Base-by-base conservation (phyloP, 2,888 invertebrate genomes). In the Drosophila meridiana region DNA sequence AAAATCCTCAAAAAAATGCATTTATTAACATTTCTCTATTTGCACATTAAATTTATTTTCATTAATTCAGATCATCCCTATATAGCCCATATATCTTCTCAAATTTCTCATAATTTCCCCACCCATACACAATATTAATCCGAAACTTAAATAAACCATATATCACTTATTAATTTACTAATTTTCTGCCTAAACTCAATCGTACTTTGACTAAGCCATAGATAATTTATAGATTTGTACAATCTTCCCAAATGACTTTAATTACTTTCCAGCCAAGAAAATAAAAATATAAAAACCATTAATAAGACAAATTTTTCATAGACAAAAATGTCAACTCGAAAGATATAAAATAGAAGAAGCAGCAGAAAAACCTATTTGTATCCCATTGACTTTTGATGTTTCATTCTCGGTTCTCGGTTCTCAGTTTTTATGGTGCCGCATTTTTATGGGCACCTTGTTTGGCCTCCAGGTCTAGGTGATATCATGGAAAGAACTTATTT, bases 301-400 rank as follows among this genome's bases (percentile, higher is more conserved):
- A 50, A 52, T 32, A 30, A 59, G 43, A 53, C 36, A 28, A 28
- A 56, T 52, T 50, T 60, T 57, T 57, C 64, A 55, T 59, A 57
- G 62, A 14, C 28, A 64, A 66, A 69, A 61, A 69, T 48, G 58
- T 38, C 45, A 45, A 30, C 34, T 30, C 36, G 48, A 38, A 45
- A 42, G 42, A 42, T 56, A 42, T 6, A 56, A 28, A n/a, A 20
- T n/a, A 13, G 40, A 42, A n/a, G 4, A 30, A 28, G n/a, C 36
- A 26, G 47, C 30, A 55, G 28, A 55, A 40, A 2, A 56, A 55
- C 26, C 40, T 56, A 60, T 69, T 78, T 64, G 69, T 77, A 62
- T 70, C 67, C 78, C 78, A 78, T 64, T 65, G 64, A 65, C 56
- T 57, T 63, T 68, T 67, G 55, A 69, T 73, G 73, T 59, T 52